Base-by-base conservation (phyloP, 92 coral and sea anemone genomes). In the Epizoanthus stellaris region DNA sequence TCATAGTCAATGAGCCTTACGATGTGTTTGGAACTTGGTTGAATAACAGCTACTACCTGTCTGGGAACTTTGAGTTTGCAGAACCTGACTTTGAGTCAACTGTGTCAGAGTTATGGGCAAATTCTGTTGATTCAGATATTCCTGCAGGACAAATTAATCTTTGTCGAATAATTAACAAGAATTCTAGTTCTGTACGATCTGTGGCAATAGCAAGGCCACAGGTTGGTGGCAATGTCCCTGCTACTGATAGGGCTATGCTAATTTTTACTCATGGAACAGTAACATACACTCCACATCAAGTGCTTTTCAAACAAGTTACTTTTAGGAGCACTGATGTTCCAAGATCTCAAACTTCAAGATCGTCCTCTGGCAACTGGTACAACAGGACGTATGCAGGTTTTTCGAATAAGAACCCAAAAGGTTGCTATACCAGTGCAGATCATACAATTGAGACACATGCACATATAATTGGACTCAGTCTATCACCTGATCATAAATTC, bases 11-110 rank as follows among this genome's bases (percentile, higher is more conserved):
- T 54, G 98, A 87, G 77, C 98, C 98, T 5, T 94, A 94, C 21
- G 98, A 94, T 66, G 95, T 94, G 66, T 94, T 92, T 80, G 98
- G 98, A 58, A 91, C 98, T 0, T 94, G 98, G 98, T 75, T 94
- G 43, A 87, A 90, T 64, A 90, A 82, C 72, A 85, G 89, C 19
- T 85, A 81, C 76, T 94, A 83, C 70, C 86, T 94, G 36, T 92
- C 92, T 8, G 98, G 98, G 2, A 85, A 85, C 13, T 92, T 94
- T 69, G 95, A 90, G 81, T 92, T 92, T 76, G 77, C 87, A 66
- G 91, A 82, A n/a, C 90, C 92, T 8, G 91, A 79, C 40, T 89
- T 43, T 4, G 80, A 75, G 39, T 91, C 94, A 0, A 92, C 98
- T 4, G 80, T 92, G 4, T 92, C 98, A 20, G 98, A 94, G 71